Base-by-base conservation (phyloP, 2,888 invertebrate genomes). In the Conistra vaccinii region DNA sequence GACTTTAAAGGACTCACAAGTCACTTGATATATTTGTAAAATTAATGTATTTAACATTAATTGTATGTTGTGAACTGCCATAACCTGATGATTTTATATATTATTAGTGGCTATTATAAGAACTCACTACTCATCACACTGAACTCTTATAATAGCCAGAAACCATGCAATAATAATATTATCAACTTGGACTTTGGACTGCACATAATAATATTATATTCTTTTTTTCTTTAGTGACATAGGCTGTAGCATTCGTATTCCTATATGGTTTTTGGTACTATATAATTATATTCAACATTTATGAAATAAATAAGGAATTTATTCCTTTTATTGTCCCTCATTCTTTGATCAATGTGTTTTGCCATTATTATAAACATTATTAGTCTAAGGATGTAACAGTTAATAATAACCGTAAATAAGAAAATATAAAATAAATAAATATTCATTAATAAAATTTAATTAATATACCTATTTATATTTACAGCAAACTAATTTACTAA, bases 401-500 rank as follows among this genome's bases (percentile, higher is more conserved):
- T 42, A 10, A 53, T 26, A 12, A 45, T 7, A 69, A 55, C 35
- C 23, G 14, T n/a, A 51, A 75, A 32, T 35, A 53, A 29, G 3
- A 61, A 14, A 26, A 32, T n/a, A n/a, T n/a, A n/a, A n/a, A n/a
- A n/a, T n/a, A n/a, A n/a, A n/a, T n/a, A 45, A 4, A n/a, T 20
- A 35, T 14, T 45, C 23, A 70, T 14, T 72, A 55, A 48, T 39
- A 53, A 45, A 76, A 55, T 51, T 65, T 76, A 6, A 81, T 65
- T 80, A 45, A 29, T 32, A 42, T n/a, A 53, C 5, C n/a, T 76
- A 62, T 7, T 53, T 35, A 71, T 85, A 82, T 81, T 73, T 76
- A 76, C 68, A 69, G 42, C 26, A n/a, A 68, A 29, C 67, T 62
- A 77, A 39, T 75, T 66, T 83, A 57, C n/a, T 76, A 58, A 58